phyloP scores from a whole-genome alignment of 2,113 vertebrate species.

The Ameiurus melas region DNA sequence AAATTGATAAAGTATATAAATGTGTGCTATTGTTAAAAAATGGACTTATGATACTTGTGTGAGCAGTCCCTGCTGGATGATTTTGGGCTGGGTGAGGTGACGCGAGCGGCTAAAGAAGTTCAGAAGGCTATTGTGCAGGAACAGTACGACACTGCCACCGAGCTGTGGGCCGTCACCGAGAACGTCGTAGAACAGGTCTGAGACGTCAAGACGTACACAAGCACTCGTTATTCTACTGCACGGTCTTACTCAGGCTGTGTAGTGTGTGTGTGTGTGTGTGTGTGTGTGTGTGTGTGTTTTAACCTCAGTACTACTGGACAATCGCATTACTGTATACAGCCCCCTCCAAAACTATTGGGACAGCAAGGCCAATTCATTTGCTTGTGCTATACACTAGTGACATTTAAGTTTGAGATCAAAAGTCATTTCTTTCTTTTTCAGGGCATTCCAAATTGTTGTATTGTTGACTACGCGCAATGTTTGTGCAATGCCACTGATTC shows the following conservation, averaged over 20 bases:
- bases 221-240: background rate
- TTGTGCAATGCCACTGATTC: no score
- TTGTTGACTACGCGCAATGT: no score
- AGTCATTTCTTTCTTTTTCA: no score
- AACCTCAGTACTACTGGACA: background rate
- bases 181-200: slow-evolving; percentile 82
- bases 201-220: background rate
- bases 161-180: slow-evolving; percentile 84
- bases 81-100: slow-evolving; percentile 82
- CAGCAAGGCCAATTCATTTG: no score
- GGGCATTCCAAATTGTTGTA: no score
- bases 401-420: no score
- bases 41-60: slow-evolving; percentile 14
- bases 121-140: slow-evolving; percentile 76
- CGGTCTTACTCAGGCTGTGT: background rate
- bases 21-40: background rate
- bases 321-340: background rate
- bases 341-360: no score
- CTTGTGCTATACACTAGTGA: no score
- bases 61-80: slow-evolving; percentile 92
- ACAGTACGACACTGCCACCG: slow-evolving; percentile 79
- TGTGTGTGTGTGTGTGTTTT: background rate
- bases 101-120: slow-evolving; percentile 75
- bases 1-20: slow-evolving; percentile 2
- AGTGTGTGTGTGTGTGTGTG: background rate